phyloP scores from a whole-genome alignment of 1,140 invertebrate genomes.

The Macrostomum lignano region DNA sequence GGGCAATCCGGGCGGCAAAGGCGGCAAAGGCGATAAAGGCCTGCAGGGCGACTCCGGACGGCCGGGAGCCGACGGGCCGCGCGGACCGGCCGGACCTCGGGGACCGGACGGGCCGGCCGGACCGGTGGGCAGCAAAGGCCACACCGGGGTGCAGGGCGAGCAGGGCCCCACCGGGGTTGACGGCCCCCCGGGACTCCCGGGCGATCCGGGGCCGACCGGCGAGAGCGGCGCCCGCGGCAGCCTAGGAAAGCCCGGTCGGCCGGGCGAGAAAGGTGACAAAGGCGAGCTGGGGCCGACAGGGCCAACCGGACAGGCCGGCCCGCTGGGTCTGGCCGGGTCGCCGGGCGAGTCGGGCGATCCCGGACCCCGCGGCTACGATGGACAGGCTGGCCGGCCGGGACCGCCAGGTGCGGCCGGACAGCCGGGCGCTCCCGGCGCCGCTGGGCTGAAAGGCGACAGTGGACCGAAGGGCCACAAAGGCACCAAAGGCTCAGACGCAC shows the following conservation, averaged over 20 bases:
- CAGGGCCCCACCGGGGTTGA: neutral
- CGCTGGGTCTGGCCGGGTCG: neutral
- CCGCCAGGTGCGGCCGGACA: slow-evolving; percentile 2
- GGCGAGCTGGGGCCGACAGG: too few relatives aligned
- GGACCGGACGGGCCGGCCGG: neutral
- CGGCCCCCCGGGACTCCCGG: too few relatives aligned
- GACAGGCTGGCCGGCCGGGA: slow-evolving; percentile 1
- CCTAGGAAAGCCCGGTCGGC: too few relatives aligned
- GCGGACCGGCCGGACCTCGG: neutral
- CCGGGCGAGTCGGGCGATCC: slow-evolving; percentile 3
- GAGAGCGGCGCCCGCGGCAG: too few relatives aligned
- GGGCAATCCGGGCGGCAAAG: neutral
- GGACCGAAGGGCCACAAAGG: too few relatives aligned
- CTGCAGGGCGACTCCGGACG: slow-evolving; percentile 1
- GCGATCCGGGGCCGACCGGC: too few relatives aligned
- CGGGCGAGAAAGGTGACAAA: too few relatives aligned
- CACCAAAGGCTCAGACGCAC: too few relatives aligned
- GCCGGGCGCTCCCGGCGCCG: slow-evolving; percentile 4
- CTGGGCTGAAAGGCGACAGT: too few relatives aligned
- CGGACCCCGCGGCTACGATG: slow-evolving; percentile 4
- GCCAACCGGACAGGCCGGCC: slow-evolving; percentile 1
- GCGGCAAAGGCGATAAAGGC: neutral
- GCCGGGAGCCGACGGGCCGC: slow-evolving; percentile 2
- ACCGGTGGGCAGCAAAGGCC: neutral
- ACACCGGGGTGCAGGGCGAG: slow-evolving; percentile 1